Base-by-base conservation (phyloP, 2,113 vertebrate species). In the Marmota flaviventris region DNA sequence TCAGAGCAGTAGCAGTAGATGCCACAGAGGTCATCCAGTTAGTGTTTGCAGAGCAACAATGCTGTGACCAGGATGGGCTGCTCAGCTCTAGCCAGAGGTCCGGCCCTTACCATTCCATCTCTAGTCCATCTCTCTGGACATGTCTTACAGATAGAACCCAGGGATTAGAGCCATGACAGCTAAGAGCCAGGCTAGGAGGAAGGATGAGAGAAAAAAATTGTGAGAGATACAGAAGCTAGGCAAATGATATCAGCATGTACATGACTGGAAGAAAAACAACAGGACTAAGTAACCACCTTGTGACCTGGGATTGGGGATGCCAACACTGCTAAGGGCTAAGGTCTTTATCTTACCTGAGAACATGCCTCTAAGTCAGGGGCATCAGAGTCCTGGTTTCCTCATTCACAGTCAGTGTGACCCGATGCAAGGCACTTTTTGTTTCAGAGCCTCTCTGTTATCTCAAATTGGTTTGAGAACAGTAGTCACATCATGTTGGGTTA, bases 231-330 rank as follows among this genome's bases (percentile, higher is more conserved):
- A 89, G 87, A 92, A 95, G 88, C 92, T 29, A 93, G 83, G 76
- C 76, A 90, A 95, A 92, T 81, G 90, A 61, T 53, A 53, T 56
- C 81, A 94, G n/a, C 85, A 93, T 78, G 67, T 63, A 88, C 75
- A 51, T 93, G 61, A 58, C 12, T 96, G 88, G 84, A 95, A 91
- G 75, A 87, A 96, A 97, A 96, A 53, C 58, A 69, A 94, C 89
- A 95, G 8, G 7, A 70, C 78, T 79, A 86, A 67, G 77, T 96
- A 63, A 78, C n/a, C 72, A 84, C 58, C 25, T 79, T 84, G 85
- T 61, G n/a, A 48, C 65, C 85, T 84, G 70, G 81, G 37, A 91
- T 82, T 48, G 78, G 61, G 82, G 87, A 16, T 93, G 63, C 83
- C 63, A 32, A 92, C 48, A 53, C 53, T 70, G n/a, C 45, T 93